Conservation (phyloP, 2,797 vertebrate genomes). For the Nyctalus aviator region DNA sequence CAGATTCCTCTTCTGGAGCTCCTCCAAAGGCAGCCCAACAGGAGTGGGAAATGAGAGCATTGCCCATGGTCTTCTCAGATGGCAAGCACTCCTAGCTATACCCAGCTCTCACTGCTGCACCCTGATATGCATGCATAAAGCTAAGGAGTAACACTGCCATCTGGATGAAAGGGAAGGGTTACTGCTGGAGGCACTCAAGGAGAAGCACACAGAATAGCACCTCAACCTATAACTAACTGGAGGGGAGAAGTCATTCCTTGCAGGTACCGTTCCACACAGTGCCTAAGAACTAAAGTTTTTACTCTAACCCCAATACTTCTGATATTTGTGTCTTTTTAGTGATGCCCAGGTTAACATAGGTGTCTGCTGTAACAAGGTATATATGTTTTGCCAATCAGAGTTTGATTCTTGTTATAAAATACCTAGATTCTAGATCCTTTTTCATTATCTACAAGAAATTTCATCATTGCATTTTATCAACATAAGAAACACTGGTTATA, state of each 20-base stretch:
- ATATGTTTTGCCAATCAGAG: background rate
- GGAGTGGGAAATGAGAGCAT: rapidly evolving
- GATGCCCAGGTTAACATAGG: background rate
- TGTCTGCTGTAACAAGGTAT: background rate
- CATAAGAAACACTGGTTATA: background rate
- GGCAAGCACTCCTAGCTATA: background rate
- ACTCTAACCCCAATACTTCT: background rate
- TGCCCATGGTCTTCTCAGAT: background rate
- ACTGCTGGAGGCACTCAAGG: background rate
- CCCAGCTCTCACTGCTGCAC: background rate
- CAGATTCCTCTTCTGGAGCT: background rate
- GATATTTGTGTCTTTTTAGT: background rate
- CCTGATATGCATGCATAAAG: background rate
- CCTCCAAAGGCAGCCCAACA: background rate
- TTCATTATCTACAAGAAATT: constrained; percentile 9
- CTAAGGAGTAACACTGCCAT: background rate
- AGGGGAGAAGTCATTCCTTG: background rate
- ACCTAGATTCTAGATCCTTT: background rate
- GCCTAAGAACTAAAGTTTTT: background rate
- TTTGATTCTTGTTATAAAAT: background rate
- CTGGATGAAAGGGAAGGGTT: background rate
- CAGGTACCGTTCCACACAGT: background rate
- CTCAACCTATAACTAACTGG: background rate
- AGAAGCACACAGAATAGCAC: background rate
- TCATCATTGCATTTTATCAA: constrained; percentile 27